These are phyloP conservation scores for Periophthalmus magnuspinnatus DNA, from an alignment of 2,797 vertebrate genomes.

Conservation along the genomic window DNA sequence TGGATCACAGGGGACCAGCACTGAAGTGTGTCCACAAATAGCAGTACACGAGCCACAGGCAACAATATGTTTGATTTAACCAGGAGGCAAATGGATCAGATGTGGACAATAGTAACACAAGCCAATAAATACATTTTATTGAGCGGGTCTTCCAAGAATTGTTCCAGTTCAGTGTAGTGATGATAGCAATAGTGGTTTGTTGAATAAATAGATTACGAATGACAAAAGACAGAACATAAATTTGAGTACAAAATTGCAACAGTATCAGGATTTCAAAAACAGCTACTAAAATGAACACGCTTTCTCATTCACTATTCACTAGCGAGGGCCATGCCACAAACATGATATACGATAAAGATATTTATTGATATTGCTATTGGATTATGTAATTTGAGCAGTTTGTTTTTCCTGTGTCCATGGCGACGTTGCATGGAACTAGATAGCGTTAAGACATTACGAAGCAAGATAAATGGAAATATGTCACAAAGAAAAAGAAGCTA, in stretches of 20 bases:
- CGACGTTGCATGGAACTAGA: too few relatives aligned
- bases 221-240: background rate
- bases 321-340: too few relatives aligned
- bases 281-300: too few relatives aligned
- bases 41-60: constrained; percentile 3
- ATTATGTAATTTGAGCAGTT: too few relatives aligned
- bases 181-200: constrained; percentile 24
- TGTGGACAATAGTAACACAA: constrained; percentile 14
- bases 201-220: constrained; percentile 4
- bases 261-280: too few relatives aligned
- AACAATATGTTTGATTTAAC: constrained; percentile 30
- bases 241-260: background rate
- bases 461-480: too few relatives aligned
- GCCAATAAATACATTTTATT: constrained; percentile 27
- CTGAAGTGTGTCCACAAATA: constrained; percentile 33
- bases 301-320: too few relatives aligned
- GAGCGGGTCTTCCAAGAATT: constrained; percentile 19
- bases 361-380: too few relatives aligned
- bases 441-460: too few relatives aligned
- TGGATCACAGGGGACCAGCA: constrained; percentile 18
- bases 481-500: too few relatives aligned
- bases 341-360: too few relatives aligned
- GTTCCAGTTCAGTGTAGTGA: constrained; percentile 23
- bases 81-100: constrained; percentile 17
- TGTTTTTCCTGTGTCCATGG: too few relatives aligned